Conservation (phyloP, 2,888 invertebrate species). For the Adineta ricciae region DNA sequence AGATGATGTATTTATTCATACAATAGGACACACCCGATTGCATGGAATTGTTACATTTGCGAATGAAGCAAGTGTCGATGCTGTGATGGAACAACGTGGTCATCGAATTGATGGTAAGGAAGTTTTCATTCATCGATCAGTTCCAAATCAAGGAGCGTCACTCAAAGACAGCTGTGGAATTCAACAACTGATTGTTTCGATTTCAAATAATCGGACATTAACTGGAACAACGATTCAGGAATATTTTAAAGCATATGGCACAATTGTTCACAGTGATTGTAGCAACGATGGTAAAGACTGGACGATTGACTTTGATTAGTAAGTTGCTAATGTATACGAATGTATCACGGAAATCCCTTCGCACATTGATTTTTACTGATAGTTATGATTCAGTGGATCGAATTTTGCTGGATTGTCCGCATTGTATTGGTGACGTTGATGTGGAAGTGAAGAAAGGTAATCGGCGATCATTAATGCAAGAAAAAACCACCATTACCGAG, state of each 20-base stretch:
- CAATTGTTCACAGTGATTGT: background rate
- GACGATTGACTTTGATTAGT: background rate
- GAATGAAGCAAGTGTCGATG: background rate
- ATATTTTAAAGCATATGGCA: background rate
- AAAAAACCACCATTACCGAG: background rate
- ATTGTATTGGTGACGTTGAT: background rate
- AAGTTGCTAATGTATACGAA: background rate
- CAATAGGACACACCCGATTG: too few species aligned
- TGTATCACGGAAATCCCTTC: background rate
- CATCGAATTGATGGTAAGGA: background rate
- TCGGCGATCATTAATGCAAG: background rate
- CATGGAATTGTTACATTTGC: background rate
- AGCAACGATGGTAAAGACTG: background rate
- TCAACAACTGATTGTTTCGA: background rate
- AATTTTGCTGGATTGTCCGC: background rate
- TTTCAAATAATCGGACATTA: background rate
- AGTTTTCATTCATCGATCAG: background rate
- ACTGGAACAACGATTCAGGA: background rate
- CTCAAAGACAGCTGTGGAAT: background rate
- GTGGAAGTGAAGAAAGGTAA: background rate
- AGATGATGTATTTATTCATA: too few species aligned
- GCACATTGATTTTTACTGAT: background rate
- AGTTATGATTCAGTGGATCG: background rate
- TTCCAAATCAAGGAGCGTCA: background rate
- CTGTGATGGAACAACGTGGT: background rate